Conservation (phyloP, 2,888 invertebrate genomes). For the Malthinus seriepunctatus region DNA sequence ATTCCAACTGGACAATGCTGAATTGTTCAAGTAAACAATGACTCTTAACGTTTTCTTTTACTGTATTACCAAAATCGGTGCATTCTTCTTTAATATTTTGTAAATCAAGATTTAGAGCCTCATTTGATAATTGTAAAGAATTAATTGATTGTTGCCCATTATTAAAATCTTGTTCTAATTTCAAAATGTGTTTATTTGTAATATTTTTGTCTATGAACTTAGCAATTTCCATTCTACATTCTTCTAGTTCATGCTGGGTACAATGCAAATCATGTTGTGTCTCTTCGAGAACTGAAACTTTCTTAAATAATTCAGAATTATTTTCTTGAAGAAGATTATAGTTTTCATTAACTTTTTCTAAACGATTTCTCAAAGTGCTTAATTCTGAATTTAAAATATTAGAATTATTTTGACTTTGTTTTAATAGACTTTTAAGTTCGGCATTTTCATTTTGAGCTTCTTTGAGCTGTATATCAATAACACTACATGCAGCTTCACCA, state of each 20-base stretch:
- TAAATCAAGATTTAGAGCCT: neutral
- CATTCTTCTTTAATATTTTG: neutral
- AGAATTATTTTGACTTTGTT: constrained; percentile 19
- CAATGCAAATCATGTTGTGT: constrained; percentile 6
- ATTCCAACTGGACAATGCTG: constrained; percentile 13
- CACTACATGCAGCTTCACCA: constrained; percentile 50
- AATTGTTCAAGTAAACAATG: constrained; percentile 14
- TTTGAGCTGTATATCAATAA: constrained; percentile 52
- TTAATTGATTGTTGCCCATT: neutral
- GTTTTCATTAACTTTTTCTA: constrained; percentile 17
- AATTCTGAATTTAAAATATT: constrained; percentile 20
- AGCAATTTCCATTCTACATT: neutral
- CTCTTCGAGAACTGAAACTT: constrained; percentile 14
- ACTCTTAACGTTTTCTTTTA: constrained; percentile 8
- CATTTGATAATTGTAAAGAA: neutral
- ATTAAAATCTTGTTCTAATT: neutral
- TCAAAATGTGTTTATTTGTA: neutral
- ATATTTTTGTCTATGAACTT: neutral
- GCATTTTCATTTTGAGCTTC: constrained; percentile 47
- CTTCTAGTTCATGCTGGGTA: constrained; percentile 6
- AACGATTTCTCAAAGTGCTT: constrained; percentile 1
- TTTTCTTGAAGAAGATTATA: constrained; percentile 17
- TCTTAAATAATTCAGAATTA: constrained; percentile 17
- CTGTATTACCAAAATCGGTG: neutral
- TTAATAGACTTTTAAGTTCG: constrained; percentile 34